Percentiles rank a stretch among this genome's conserved stretches.
phyloP scores from a whole-genome alignment of 92 coral and sea anemone species.

The Siderastrea radians region DNA sequence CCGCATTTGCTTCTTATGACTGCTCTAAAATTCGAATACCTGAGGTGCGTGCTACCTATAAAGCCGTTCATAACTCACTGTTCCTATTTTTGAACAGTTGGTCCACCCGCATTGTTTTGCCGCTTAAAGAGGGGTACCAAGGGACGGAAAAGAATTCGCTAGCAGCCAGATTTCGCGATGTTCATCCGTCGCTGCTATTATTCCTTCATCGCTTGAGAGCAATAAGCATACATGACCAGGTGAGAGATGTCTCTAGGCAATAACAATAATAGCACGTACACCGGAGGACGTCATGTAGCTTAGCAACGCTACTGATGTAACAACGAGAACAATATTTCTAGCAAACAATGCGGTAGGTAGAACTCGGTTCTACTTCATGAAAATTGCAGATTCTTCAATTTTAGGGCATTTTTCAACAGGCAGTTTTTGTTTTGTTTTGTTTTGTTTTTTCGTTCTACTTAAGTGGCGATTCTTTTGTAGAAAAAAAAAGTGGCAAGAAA shows the following conservation, averaged over 20 bases:
- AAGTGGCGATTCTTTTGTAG: no score
- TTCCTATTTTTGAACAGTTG: conserved; percentile 53
- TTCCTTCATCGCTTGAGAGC: conserved; percentile 89
- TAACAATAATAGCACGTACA: not conserved
- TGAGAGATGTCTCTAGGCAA: conserved; percentile 1
- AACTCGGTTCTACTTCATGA: no score
- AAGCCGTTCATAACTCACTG: not conserved
- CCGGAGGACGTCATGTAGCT: no score
- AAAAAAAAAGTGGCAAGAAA: no score
- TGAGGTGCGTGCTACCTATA: not conserved
- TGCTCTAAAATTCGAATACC: not conserved
- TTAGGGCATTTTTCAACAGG: no score
- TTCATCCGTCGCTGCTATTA: conserved; percentile 90
- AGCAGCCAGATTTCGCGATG: conserved; percentile 90
- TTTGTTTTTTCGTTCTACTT: no score
- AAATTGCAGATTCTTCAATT: no score
- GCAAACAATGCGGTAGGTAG: no score
- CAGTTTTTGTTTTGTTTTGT: no score
- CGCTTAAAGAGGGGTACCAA: conserved; percentile 83
- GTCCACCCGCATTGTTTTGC: conserved; percentile 90
- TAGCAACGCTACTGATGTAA: no score
- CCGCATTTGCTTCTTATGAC: no score
- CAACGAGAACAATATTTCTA: no score
- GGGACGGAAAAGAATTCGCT: conserved; percentile 79
- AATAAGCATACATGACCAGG: conserved; percentile 79